These are phyloP conservation scores for Epirrita christyi DNA, from an alignment of 2,888 invertebrate genomes.

Conservation along the genomic window DNA sequence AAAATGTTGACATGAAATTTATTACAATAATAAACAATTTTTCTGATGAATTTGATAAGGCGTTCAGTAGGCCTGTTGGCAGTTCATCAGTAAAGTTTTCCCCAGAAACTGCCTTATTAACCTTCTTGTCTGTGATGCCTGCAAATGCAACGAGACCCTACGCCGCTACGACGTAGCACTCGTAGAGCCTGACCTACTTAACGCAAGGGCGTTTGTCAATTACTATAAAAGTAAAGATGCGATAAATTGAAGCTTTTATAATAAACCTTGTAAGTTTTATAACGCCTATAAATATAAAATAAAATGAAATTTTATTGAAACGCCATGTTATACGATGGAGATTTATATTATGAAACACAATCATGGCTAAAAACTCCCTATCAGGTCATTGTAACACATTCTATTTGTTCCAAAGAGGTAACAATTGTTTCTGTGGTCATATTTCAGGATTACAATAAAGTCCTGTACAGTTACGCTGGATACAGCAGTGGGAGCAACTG, in stretches of 20 bases:
- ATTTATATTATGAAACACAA: background rate
- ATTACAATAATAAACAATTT: slow-evolving; percentile 11
- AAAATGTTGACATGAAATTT: slow-evolving; percentile 21
- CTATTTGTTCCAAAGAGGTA: background rate
- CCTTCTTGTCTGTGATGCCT: background rate
- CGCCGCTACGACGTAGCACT: slow-evolving; percentile 40
- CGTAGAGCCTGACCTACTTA: slow-evolving; percentile 36
- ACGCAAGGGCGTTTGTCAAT: slow-evolving; percentile 20
- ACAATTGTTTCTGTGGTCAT: background rate
- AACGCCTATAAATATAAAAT: slow-evolving; percentile 21
- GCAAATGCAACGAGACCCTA: slow-evolving; percentile 20
- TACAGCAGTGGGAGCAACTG: too few relatives aligned
- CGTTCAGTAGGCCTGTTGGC: too few relatives aligned
- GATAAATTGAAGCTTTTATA: slow-evolving; percentile 25
- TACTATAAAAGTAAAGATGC: slow-evolving; percentile 20
- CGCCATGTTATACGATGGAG: too few relatives aligned
- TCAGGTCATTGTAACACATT: too few relatives aligned
- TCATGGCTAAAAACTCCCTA: background rate
- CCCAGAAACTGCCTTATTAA: too few relatives aligned
- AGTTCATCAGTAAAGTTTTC: too few relatives aligned
- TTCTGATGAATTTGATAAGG: too few relatives aligned
- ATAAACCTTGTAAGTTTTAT: slow-evolving; percentile 32
- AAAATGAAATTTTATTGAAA: background rate
- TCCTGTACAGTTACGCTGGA: background rate
- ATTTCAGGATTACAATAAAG: background rate